Conservation (phyloP, 2,113 vertebrate species). For the Tor tambroides region DNA sequence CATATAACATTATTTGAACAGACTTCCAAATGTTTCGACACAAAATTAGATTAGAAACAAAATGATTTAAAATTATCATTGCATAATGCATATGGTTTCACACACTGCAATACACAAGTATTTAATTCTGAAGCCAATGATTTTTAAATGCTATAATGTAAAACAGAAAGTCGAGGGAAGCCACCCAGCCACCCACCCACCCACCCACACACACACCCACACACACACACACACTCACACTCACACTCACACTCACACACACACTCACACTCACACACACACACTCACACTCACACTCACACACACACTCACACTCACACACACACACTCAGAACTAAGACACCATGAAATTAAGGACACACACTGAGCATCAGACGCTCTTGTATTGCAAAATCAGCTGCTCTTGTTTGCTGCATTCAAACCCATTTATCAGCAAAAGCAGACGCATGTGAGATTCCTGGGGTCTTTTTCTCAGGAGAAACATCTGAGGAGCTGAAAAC, state of each 20-base stretch:
- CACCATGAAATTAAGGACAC: constrained; percentile 28
- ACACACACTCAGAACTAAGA: background rate
- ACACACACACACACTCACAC: too few species aligned
- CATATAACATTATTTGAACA: background rate
- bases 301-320: background rate
- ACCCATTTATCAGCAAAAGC: background rate
- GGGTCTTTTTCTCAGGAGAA: constrained; percentile 4
- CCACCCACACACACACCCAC: too few species aligned
- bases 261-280: background rate
- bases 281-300: background rate
- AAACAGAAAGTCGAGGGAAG: background rate
- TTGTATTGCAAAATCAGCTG: constrained; percentile 25
- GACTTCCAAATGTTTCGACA: background rate
- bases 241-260: background rate
- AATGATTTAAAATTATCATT: background rate
- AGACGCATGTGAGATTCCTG: background rate
- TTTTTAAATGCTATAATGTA: background rate
- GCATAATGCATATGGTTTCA: background rate
- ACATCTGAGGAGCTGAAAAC: background rate
- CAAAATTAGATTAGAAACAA: background rate
- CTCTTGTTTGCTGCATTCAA: background rate
- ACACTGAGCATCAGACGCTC: background rate
- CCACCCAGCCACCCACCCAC: too few species aligned
- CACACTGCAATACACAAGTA: background rate
- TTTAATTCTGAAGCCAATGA: background rate